A percentile compares a stretch with the other conserved stretches of the same genome.
These are phyloP conservation scores for Puma concolor DNA, from an alignment of 2,113 vertebrate genomes.

Conservation along the genomic window DNA sequence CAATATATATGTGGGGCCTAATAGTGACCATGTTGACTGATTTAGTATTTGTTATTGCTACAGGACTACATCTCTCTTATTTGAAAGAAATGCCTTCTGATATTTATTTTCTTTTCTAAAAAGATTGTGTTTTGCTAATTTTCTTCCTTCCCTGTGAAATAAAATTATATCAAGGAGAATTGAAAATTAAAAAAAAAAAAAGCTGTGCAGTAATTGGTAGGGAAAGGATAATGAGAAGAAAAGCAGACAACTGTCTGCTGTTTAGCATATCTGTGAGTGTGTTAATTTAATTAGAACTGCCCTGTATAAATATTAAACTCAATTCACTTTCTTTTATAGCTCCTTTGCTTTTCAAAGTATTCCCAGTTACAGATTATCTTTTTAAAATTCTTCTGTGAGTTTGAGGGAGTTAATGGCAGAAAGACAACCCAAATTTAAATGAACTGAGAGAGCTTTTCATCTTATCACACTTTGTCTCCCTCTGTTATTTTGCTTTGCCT, in stretches of 20 bases:
- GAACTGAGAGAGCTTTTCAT: conserved; percentile 30
- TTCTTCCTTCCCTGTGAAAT: background rate
- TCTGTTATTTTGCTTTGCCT: conserved; percentile 24
- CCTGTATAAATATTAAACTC: conserved; percentile 82
- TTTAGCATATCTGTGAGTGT: conserved; percentile 45
- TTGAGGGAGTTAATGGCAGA: conserved; percentile 65
- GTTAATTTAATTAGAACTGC: conserved; percentile 83
- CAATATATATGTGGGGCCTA: background rate
- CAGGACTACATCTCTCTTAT: background rate
- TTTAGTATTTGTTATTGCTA: conserved; percentile 20
- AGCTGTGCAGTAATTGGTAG: conserved; percentile 42
- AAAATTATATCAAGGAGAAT: conserved; percentile 53
- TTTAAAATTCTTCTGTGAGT: conserved; percentile 64
- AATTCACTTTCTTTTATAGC: conserved; percentile 75
- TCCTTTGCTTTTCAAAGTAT: conserved; percentile 80
- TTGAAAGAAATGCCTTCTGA: background rate
- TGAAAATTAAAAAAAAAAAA: background rate
- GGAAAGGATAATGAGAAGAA: conserved; percentile 45
- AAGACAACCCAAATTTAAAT: conserved; percentile 43
- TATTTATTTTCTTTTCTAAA: conserved; percentile 53
- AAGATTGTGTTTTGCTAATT: conserved; percentile 40
- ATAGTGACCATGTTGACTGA: background rate
- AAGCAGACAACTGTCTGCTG: conserved; percentile 48
- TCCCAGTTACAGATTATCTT: conserved; percentile 70
- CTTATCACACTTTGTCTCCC: background rate